Conservation (phyloP, 2,888 invertebrate species). For the Ecdyonurus torrentis region DNA sequence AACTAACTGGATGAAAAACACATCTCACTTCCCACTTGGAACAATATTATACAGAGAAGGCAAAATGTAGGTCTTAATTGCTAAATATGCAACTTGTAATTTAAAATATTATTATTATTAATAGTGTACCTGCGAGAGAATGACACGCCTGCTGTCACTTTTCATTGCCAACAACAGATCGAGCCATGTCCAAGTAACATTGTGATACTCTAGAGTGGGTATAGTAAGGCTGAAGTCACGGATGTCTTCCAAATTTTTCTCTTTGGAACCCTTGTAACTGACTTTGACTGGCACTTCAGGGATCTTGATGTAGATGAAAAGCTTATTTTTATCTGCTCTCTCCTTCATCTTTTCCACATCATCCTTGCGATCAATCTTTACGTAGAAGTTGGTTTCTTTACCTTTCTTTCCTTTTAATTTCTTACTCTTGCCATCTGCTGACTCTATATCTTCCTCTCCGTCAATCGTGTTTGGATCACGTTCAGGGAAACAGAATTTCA, state of each 20-base stretch:
- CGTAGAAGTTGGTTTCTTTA: constrained; percentile 79
- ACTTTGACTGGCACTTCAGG: constrained; percentile 91
- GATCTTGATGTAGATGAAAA: constrained; percentile 97
- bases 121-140: constrained; percentile 66
- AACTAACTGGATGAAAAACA: no score
- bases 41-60: no score
- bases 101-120: no score
- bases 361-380: constrained; percentile 70
- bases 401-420: constrained; percentile 21
- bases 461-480: constrained; percentile 74
- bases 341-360: constrained; percentile 98
- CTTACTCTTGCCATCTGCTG: constrained; percentile 27
- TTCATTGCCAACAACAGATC: constrained; percentile 92
- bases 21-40: no score
- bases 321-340: constrained; percentile 93
- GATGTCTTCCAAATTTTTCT: constrained; percentile 94
- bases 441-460: constrained; percentile 41
- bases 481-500: constrained; percentile 95
- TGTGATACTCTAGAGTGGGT: constrained; percentile 95
- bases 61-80: no score
- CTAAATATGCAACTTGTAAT: no score
- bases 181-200: constrained; percentile 99
- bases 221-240: constrained; percentile 85
- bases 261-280: constrained; percentile 93
- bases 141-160: constrained; percentile 75